A percentile compares a stretch with the other conserved stretches of the same genome.
phyloP scores from a whole-genome alignment of 2,113 vertebrate genomes.

The Thermophis baileyi region DNA sequence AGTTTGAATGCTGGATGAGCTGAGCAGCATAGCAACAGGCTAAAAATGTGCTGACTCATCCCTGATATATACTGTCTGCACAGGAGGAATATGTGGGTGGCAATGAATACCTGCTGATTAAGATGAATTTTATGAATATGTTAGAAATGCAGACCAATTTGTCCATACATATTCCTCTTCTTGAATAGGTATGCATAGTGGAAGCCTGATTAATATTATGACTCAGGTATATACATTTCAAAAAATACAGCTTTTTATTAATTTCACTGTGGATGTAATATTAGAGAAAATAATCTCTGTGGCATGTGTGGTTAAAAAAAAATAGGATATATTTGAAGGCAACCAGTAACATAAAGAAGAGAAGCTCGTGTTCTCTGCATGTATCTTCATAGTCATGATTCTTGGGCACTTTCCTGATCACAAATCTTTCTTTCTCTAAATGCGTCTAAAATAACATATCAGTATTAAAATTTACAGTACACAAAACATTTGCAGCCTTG shows the following conservation, averaged over 20 bases:
- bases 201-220: constrained; percentile 15
- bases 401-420: neutral
- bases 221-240: constrained; percentile 30
- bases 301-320: neutral
- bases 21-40: neutral
- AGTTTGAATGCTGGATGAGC: neutral
- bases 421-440: neutral
- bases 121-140: constrained; percentile 41
- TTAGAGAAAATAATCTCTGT: neutral
- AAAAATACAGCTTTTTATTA: neutral
- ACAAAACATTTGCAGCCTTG: neutral
- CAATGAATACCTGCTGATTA: constrained; percentile 52
- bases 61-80: neutral
- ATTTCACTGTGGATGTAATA: neutral
- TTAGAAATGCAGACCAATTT: constrained; percentile 41
- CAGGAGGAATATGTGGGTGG: constrained; percentile 30
- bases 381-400: neutral
- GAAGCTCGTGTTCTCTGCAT: neutral
- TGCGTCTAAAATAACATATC: neutral
- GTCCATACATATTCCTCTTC: constrained; percentile 52
- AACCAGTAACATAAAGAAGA: neutral
- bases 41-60: constrained; percentile 38
- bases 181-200: neutral
- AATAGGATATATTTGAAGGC: neutral
- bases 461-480: neutral